Evolutionary conservation across 2,888 invertebrate genomes (phyloP).

Genomic region (Hydriomena furcata): DNA sequence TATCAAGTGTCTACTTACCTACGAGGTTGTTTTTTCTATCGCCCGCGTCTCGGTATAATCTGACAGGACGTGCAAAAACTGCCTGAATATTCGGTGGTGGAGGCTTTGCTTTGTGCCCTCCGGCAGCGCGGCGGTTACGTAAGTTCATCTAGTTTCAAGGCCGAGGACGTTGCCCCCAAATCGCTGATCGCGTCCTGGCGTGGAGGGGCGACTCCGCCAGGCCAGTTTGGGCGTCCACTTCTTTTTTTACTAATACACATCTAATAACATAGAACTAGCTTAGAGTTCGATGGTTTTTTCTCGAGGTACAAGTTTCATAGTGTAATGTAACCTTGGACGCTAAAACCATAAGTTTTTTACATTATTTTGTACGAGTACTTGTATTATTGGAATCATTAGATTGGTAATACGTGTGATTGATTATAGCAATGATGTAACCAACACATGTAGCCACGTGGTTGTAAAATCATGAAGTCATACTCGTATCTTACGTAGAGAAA

Average conservation of each 20-base stretch:
- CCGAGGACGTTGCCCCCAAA: constrained; percentile 82
- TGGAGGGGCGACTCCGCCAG: constrained; percentile 63
- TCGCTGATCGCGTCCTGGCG: constrained; percentile 78
- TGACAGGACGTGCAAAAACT: constrained; percentile 74
- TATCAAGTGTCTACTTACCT: constrained; percentile 12
- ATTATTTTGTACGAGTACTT: too few relatives aligned
- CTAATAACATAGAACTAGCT: constrained; percentile 44
- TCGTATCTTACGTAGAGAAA: too few relatives aligned
- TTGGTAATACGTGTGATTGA: constrained; percentile 8
- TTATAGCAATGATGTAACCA: constrained; percentile 9
- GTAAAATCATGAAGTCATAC: too few relatives aligned
- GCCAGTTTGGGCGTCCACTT: constrained; percentile 71
- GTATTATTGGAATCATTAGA: too few relatives aligned
- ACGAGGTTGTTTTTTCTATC: constrained; percentile 29
- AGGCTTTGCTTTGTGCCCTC: constrained; percentile 69
- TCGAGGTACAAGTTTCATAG: constrained; percentile 28
- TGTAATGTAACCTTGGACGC: constrained; percentile 22
- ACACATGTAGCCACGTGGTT: not conserved
- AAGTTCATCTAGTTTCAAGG: constrained; percentile 83
- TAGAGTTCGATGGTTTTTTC: constrained; percentile 36
- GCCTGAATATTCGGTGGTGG: constrained; percentile 73
- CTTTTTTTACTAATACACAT: constrained; percentile 63
- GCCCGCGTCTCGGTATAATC: constrained; percentile 47
- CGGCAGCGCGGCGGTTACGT: constrained; percentile 69
- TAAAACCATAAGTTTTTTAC: constrained; percentile 17